Base-by-base conservation (phyloP, 2,113 vertebrate species). In the Calyptomena viridis region DNA sequence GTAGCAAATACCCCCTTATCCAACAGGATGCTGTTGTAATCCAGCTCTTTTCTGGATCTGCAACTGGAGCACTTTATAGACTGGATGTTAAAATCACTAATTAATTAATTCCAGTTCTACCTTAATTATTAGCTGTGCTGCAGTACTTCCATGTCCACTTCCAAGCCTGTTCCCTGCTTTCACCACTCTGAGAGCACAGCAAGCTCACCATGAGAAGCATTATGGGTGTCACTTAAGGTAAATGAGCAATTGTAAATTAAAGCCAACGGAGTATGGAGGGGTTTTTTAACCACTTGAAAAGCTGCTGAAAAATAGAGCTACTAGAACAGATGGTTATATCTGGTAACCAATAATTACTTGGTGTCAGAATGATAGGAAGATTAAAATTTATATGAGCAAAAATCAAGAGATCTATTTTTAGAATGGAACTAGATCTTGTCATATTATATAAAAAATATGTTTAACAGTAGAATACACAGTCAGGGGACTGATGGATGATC, bases 231-330 rank as follows among this genome's bases (percentile, higher is more conserved):
- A 64, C 87, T 83, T 67, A 52, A 72, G 56, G 83, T 82, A 95
- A 93, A 91, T 7, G 46, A 94, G 56, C 56, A 71, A 50, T 31
- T 84, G 69, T 28, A 78, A 89, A 87, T 89, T 84, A 67, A 89
- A 89, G 50, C 1, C 59, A 84, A 33, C 59, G 77, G 73, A 67
- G 42, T 8, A 69, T 25, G 58, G 28, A 37, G 47, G 72, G 47
- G 12, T 3, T 60, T 76, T 89, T 87, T 82, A n/a, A 35, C 37
- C 50, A 40, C 17, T 59, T 74, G 60, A 82, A 67, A 42, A 67
- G 46, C 42, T 58, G 23, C 60, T 66, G 77, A 31, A 28, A 63
- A 89, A 53, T 0, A 28, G 49, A 84, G n/a, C 60, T 49, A 2
- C 40, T 19, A 22, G 35, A 35, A 14, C 67, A 40, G 35, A 1